Evolutionary conservation across 2,797 vertebrate genomes (phyloP).

Genomic region (Tiaroga cobitis): DNA sequence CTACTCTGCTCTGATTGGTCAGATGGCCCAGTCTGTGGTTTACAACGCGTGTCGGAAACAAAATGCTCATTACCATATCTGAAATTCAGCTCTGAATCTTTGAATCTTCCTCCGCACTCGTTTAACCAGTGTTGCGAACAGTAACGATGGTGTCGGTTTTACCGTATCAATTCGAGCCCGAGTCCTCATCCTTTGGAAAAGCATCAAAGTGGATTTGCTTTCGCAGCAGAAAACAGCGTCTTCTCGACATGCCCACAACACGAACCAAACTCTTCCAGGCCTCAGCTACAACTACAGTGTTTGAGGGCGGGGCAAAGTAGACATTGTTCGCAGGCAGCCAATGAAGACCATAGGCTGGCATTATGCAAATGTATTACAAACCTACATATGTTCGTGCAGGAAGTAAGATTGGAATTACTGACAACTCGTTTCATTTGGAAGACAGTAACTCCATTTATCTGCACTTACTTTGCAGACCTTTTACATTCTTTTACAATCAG

Average conservation of each 20-base stretch:
- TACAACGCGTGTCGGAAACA: not conserved
- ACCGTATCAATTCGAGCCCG: not conserved
- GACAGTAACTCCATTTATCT: not conserved
- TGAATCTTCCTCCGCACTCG: not conserved
- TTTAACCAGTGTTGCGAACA: not conserved
- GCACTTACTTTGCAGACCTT: not conserved
- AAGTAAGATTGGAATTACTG: not conserved
- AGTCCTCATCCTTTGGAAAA: not conserved
- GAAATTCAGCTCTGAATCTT: not conserved
- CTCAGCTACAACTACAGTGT: not conserved
- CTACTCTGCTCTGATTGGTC: not conserved
- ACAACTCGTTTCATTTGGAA: not conserved
- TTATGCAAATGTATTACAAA: not conserved
- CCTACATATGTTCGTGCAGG: not conserved
- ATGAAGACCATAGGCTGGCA: not conserved
- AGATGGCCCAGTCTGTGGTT: not conserved
- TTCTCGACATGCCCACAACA: not conserved
- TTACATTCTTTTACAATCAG: not conserved
- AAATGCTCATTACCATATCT: conserved; percentile 1
- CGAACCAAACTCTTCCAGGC: not conserved
- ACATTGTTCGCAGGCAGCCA: not conserved
- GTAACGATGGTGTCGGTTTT: not conserved
- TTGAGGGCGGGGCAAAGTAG: conserved; percentile 1
- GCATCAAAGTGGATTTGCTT: not conserved
- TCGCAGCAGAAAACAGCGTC: not conserved